These are phyloP conservation scores for Erethizon dorsatum DNA, from an alignment of 2,797 vertebrate species.

Conservation along the genomic window DNA sequence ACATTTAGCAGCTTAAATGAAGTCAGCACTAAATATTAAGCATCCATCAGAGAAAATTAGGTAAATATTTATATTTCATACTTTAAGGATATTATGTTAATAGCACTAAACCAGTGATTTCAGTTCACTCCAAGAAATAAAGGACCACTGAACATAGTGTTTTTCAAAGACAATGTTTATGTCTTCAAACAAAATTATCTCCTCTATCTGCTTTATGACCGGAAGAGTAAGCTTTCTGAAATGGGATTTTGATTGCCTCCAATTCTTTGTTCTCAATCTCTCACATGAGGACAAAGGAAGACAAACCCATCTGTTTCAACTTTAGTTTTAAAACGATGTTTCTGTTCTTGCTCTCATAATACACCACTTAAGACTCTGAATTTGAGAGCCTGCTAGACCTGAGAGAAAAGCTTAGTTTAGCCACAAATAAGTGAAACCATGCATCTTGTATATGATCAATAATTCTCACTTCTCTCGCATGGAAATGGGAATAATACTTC, in stretches of 20 bases:
- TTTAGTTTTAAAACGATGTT: background rate
- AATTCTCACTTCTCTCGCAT: background rate
- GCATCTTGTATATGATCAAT: background rate
- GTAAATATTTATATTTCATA: constrained; percentile 62
- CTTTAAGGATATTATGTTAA: constrained; percentile 14
- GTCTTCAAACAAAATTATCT: constrained; percentile 7
- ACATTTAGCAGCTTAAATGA: constrained; percentile 53
- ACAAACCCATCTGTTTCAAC: background rate
- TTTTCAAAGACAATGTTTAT: background rate
- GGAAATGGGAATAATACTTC: background rate
- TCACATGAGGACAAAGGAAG: background rate
- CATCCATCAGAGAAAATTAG: constrained; percentile 46
- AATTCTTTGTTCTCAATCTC: background rate
- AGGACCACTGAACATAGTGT: background rate
- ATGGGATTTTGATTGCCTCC: background rate
- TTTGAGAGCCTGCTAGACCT: background rate
- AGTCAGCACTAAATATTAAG: constrained; percentile 53
- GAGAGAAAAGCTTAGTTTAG: background rate
- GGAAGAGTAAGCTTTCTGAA: background rate
- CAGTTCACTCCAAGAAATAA: background rate
- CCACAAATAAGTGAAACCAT: background rate
- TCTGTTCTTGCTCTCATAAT: background rate
- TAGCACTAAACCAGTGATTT: background rate
- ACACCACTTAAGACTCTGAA: background rate
- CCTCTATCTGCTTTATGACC: background rate